Conservation (phyloP, 2,888 invertebrate species). For the Teleiodes luculella region DNA sequence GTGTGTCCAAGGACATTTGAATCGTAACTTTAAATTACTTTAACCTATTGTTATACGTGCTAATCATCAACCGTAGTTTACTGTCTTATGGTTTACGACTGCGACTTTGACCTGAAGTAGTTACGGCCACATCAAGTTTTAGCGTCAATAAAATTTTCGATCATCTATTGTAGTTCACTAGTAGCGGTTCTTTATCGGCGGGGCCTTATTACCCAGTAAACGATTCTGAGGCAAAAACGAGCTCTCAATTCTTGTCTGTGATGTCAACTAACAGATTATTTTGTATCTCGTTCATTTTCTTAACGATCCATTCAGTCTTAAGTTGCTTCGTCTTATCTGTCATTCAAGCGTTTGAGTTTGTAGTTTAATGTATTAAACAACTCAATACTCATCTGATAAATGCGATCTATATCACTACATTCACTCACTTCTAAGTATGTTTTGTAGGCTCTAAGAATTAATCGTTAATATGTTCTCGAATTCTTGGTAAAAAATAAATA, state of each 20-base stretch:
- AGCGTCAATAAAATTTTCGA: slow-evolving; percentile 8
- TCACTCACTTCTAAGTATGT: neutral
- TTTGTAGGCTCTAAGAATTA: neutral
- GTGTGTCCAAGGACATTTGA: slow-evolving; percentile 45
- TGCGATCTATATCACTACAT: no score
- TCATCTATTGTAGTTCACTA: slow-evolving; percentile 12
- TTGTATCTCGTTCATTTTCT: neutral
- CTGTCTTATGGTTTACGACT: slow-evolving; percentile 27
- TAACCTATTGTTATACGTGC: slow-evolving; percentile 46
- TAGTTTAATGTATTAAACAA: no score
- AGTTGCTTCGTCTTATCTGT: neutral
- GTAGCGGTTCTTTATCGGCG: slow-evolving; percentile 1
- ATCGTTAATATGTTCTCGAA: neutral
- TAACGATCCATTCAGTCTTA: slow-evolving; percentile 10
- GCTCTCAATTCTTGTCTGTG: neutral
- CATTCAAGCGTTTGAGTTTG: neutral
- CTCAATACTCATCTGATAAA: neutral
- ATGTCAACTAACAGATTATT: slow-evolving; percentile 7
- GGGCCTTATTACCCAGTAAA: slow-evolving; percentile 7
- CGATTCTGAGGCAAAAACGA: neutral
- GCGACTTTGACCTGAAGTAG: slow-evolving; percentile 31
- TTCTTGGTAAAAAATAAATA: neutral
- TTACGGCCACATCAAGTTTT: slow-evolving; percentile 24
- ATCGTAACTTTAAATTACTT: slow-evolving; percentile 50
- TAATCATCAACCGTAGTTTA: slow-evolving; percentile 39